phyloP scores from a whole-genome alignment of 2,888 invertebrate genomes.

The Stegana nigrithorax region DNA sequence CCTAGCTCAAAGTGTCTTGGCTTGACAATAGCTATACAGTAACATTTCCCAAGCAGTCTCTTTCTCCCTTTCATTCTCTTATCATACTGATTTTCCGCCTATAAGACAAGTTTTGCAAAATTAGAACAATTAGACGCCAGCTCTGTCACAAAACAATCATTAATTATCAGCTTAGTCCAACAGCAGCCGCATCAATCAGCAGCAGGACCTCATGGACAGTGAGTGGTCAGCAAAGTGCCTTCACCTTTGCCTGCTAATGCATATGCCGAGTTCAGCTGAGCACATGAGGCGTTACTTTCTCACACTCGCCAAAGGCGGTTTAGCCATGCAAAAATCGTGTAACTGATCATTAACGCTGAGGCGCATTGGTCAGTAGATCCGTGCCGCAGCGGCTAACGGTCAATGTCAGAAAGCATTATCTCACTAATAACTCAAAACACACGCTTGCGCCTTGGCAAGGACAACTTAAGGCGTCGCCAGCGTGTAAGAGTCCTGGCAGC shows the following conservation, averaged over 20 bases:
- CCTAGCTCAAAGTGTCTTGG: too few species aligned
- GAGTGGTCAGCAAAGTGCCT: conserved; percentile 34
- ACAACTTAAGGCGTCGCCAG: conserved; percentile 64
- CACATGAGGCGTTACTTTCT: conserved; percentile 55
- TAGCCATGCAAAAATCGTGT: conserved; percentile 63
- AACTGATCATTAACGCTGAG: conserved; percentile 61
- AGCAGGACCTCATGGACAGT: too few species aligned
- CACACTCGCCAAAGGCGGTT: conserved; percentile 58
- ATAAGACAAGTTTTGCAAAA: too few species aligned
- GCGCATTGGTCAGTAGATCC: conserved; percentile 30
- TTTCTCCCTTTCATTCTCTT: too few species aligned
- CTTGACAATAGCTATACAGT: too few species aligned
- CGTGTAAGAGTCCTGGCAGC: conserved; percentile 40
- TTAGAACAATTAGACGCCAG: conserved; percentile 40
- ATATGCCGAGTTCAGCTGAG: conserved; percentile 23
- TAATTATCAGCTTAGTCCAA: conserved; percentile 63
- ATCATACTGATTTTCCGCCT: too few species aligned
- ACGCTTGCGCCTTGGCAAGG: conserved; percentile 58
- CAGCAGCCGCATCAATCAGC: conserved; percentile 57
- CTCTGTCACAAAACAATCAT: conserved; percentile 43
- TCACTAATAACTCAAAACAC: conserved; percentile 66
- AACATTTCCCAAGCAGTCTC: too few species aligned
- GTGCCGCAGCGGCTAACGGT: conserved; percentile 36
- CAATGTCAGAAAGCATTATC: conserved; percentile 62
- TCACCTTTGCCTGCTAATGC: conserved; percentile 31